Percentiles rank a stretch among this genome's conserved stretches.
phyloP scores from a whole-genome alignment of 2,113 vertebrate genomes.

The Melierax canorus region DNA sequence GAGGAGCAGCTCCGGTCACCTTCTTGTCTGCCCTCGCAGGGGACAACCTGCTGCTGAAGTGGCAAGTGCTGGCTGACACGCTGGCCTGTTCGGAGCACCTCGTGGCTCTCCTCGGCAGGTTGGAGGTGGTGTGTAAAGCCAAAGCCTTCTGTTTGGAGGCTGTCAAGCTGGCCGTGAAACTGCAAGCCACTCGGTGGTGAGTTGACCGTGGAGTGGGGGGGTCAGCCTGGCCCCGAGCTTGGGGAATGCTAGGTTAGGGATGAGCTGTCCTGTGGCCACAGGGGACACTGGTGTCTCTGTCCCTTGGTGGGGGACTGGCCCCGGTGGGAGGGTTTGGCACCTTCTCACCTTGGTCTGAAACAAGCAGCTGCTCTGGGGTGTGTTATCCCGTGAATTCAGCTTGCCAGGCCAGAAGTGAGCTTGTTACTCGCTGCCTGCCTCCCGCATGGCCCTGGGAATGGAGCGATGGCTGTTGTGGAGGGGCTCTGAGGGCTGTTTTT shows the following conservation, averaged over 20 bases:
- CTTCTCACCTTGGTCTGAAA: not conserved
- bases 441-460: fast-evolving
- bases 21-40: slow-evolving; percentile 62
- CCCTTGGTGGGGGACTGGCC: not conserved
- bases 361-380: not conserved
- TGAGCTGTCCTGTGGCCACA: not conserved
- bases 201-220: not conserved
- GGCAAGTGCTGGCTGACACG: slow-evolving; percentile 85
- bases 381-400: not conserved
- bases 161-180: slow-evolving; percentile 81
- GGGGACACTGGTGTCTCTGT: not conserved
- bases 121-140: slow-evolving; percentile 81
- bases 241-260: not conserved
- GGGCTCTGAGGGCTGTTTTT: not conserved
- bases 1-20: not conserved
- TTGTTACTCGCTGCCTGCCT: not conserved
- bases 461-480: fast-evolving
- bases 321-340: not conserved
- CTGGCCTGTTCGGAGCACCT: slow-evolving; percentile 80
- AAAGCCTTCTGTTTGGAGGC: slow-evolving; percentile 88
- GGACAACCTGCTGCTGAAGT: slow-evolving; percentile 87
- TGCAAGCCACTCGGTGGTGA: slow-evolving; percentile 83
- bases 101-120: slow-evolving; percentile 70
- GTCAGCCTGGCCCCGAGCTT: not conserved
- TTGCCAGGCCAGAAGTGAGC: not conserved